Percentiles rank a stretch among this genome's conserved stretches.
Conservation (phyloP, 2,113 vertebrate genomes). For the Catharus bicknelli region DNA sequence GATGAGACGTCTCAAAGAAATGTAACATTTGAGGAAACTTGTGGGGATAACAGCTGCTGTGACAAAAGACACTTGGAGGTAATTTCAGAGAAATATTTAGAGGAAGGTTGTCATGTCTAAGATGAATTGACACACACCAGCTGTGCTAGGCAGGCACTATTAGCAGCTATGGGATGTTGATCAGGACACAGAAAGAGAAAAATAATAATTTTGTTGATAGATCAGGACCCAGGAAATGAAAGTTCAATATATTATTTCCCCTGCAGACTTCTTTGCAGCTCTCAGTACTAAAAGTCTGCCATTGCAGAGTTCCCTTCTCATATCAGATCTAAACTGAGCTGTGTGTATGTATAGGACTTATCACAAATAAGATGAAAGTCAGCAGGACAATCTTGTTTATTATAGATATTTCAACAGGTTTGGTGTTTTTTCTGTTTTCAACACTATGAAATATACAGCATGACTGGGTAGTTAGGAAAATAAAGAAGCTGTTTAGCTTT, state of each 20-base stretch:
- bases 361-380: not conserved
- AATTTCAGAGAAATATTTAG: not conserved
- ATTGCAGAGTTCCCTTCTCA: not conserved
- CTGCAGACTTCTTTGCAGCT: not conserved
- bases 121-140: not conserved
- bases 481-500: not conserved
- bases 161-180: not conserved
- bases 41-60: not conserved
- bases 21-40: not conserved
- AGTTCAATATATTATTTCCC: not conserved
- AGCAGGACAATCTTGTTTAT: not conserved
- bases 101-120: not conserved
- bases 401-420: not conserved
- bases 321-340: not conserved
- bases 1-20: not conserved
- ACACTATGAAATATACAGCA: not conserved
- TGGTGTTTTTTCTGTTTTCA: not conserved
- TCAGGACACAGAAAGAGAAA: not conserved
- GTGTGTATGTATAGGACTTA: not conserved
- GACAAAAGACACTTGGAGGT: not conserved
- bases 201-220: not conserved
- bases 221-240: not conserved
- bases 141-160: not conserved
- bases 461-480: not conserved
- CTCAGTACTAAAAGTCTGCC: not conserved